Evolutionary conservation across 2,113 vertebrate species (phyloP), one percentile per base, ranked within the genome.

Genomic region (Leucopternis melanops): DNA sequence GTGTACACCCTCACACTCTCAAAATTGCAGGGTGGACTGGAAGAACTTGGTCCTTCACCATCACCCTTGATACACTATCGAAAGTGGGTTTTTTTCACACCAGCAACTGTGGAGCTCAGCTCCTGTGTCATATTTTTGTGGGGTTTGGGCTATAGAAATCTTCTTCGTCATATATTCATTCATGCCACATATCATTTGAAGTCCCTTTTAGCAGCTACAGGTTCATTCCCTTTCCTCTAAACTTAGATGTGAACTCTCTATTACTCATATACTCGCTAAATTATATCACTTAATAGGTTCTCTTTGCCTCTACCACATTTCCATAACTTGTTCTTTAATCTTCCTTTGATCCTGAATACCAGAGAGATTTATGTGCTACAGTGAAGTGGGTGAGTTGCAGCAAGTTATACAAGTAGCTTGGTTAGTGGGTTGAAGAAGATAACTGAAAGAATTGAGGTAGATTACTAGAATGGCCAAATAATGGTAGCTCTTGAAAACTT

Each of bases 321-420:
- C 93, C 96, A 96, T 96, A 95, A 88, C 96, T 96, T 81, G 96
- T 96, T 91, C 97, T 97, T 97, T 96, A 97, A 97, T 97, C 96
- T 96, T 85, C 94, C 95, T 97, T 97, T 97, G 95, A 97, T 97
- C 96, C 95, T 79, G 82, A 96, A 94, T 93, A 96, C 95, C 78
- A 95, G 93, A 84, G 95, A 95, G 95, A 97, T 95, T 97, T 96
- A 94, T 89, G 89, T 95, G 21, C 29, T 65, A 50, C 8, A 57
- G 32, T 11, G 34, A 73, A 73, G 42, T 38, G 14, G 17, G 29
- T 79, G 29, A 59, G 17, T 29, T 55, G 19, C 42, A 82, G 17
- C 47, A 52, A 74, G n/a, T 73, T 45, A 47, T 25, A 36, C 34
- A 63, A 63, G n/a, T 50, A 74, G 4, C 47, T 65, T 84, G 15